These are phyloP conservation scores for Ascaphus truei DNA, from an alignment of 2,113 vertebrate genomes.

Conservation along the genomic window DNA sequence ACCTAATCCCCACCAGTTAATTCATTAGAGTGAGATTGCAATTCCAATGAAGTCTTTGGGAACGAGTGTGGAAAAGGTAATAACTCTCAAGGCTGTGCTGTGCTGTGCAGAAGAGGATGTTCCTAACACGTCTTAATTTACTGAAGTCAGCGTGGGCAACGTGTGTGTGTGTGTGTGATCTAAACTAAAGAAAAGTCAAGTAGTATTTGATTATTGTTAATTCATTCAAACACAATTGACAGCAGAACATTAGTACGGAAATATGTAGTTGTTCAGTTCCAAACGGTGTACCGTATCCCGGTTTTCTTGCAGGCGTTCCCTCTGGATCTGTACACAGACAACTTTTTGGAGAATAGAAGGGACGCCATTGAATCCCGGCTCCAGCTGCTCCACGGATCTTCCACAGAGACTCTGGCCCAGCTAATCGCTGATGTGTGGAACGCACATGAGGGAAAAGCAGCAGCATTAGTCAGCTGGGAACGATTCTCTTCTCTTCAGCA, in stretches of 20 bases:
- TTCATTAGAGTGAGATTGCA: too few species aligned
- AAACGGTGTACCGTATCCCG: background rate
- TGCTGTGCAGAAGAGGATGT: too few species aligned
- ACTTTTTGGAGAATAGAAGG: constrained; percentile 80
- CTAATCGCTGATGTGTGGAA: constrained; percentile 74
- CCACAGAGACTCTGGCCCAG: constrained; percentile 58
- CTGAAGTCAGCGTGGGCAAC: too few species aligned
- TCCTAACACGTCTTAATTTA: too few species aligned
- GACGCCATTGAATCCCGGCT: constrained; percentile 69
- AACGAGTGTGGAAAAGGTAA: too few species aligned
- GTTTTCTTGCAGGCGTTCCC: constrained; percentile 66
- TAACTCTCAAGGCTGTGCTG: too few species aligned
- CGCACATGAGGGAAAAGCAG: constrained; percentile 72
- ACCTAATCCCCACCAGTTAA: too few species aligned
- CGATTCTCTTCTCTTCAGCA: constrained; percentile 83
- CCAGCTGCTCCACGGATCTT: constrained; percentile 61
- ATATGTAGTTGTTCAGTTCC: too few species aligned
- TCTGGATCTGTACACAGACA: constrained; percentile 86
- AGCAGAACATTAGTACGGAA: background rate
- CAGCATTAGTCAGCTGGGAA: constrained; percentile 82
- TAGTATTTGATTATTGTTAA: background rate
- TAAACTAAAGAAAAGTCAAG: background rate
- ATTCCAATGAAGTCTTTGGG: too few species aligned
- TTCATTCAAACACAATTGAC: background rate
- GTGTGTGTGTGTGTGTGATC: too few species aligned